phyloP scores from a whole-genome alignment of 2,113 vertebrate species.

The Carassius auratus region DNA sequence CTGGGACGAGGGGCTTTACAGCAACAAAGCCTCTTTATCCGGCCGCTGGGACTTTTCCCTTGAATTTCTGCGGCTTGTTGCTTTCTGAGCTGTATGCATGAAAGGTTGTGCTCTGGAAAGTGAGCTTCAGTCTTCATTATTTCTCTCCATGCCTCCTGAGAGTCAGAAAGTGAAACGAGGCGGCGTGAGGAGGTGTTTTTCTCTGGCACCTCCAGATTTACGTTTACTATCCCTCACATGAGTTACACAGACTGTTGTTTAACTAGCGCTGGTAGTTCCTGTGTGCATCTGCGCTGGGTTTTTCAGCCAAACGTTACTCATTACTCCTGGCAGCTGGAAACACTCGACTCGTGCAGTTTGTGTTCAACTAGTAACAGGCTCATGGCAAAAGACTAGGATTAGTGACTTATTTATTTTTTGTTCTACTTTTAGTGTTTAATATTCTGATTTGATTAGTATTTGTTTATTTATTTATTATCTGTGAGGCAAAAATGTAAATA shows the following conservation, averaged over 20 bases:
- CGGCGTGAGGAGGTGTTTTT: no score
- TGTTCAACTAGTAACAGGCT: neutral
- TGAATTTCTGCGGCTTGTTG: no score
- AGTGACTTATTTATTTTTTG: no score
- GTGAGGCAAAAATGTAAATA: neutral
- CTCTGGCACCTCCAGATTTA: no score
- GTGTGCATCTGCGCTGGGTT: neutral
- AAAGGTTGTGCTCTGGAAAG: neutral
- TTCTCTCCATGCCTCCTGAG: neutral
- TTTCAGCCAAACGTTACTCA: neutral
- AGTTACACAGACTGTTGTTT: neutral
- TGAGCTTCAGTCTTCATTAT: slow-evolving; percentile 1
- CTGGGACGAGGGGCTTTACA: neutral
- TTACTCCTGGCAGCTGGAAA: neutral
- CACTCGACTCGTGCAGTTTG: neutral
- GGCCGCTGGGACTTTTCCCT: neutral
- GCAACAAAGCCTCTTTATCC: slow-evolving; percentile 35
- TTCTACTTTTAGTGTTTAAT: no score
- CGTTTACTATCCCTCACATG: no score
- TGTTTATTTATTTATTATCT: neutral
- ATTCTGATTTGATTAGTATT: neutral
- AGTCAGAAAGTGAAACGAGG: no score
- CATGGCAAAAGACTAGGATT: neutral
- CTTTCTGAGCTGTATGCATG: neutral
- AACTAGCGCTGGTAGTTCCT: neutral